Percentiles rank a stretch among this genome's conserved stretches.
Evolutionary conservation across 1,140 invertebrate species (phyloP).

Genomic region (Nomia melanderi): DNA sequence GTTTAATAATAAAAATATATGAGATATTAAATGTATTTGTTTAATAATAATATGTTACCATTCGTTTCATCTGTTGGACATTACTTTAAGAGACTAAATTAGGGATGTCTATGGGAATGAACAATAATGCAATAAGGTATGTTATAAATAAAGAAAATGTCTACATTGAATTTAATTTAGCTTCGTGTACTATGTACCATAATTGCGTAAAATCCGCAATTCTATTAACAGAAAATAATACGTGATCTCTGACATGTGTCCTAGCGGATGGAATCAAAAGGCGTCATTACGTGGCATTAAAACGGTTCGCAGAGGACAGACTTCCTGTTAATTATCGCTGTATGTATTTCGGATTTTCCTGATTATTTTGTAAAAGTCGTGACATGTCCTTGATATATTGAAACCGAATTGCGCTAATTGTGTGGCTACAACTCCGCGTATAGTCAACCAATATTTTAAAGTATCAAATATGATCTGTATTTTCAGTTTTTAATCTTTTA

Average conservation of each 20-base stretch:
- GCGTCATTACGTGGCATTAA: conserved; percentile 44
- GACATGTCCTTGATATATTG: conserved; percentile 50
- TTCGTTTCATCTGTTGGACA: too few species aligned
- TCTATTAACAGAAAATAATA: too few species aligned
- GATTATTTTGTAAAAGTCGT: conserved; percentile 49
- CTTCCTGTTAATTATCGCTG: conserved; percentile 50
- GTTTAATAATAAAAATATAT: too few species aligned
- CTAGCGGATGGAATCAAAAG: not conserved
- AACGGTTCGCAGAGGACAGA: conserved; percentile 14
- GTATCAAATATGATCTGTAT: not conserved
- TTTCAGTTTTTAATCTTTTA: not conserved
- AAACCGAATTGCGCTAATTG: conserved; percentile 60
- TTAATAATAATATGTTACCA: too few species aligned
- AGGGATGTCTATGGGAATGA: too few species aligned
- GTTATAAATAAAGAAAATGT: too few species aligned
- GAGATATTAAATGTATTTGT: too few species aligned
- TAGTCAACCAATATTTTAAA: not conserved
- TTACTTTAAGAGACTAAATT: too few species aligned
- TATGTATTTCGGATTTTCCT: conserved; percentile 39
- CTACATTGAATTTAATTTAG: too few species aligned
- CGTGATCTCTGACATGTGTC: not conserved
- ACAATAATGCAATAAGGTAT: too few species aligned
- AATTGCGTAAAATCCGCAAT: too few species aligned
- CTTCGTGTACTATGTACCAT: too few species aligned
- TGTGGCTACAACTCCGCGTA: not conserved